Conservation (phyloP, 2,113 vertebrate species). For the Tapirus terrestris region DNA sequence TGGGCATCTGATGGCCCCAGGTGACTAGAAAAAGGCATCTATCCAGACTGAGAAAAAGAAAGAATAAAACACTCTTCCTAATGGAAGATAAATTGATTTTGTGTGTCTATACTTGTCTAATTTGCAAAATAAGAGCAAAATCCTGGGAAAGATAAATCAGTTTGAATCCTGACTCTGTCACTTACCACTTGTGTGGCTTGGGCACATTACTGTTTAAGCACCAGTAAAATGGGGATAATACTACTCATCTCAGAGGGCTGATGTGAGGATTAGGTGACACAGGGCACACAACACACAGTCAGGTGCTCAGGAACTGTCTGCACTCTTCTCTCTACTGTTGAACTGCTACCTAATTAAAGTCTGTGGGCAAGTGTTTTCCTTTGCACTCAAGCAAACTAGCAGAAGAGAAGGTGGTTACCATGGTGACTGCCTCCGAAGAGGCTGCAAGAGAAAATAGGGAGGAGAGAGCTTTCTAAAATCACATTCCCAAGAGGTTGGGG, state of each 20-base stretch:
- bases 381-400: background rate
- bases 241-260: background rate
- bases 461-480: slow-evolving; percentile 8
- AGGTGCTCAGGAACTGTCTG: background rate
- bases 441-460: background rate
- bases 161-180: background rate
- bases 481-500: background rate
- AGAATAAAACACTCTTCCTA: background rate
- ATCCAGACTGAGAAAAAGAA: background rate
- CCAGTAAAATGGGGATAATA: background rate
- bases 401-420: background rate
- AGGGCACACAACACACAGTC: background rate
- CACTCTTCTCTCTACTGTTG: background rate
- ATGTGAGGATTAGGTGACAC: background rate
- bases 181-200: background rate
- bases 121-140: slow-evolving; percentile 13
- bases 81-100: background rate
- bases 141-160: background rate
- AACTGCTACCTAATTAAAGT: no score
- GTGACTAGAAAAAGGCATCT: background rate
- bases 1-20: background rate
- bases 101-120: background rate
- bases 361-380: background rate
- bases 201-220: background rate
- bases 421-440: background rate